phyloP scores from a whole-genome alignment of 2,797 vertebrate genomes.

The Macroramphosus scolopax region DNA sequence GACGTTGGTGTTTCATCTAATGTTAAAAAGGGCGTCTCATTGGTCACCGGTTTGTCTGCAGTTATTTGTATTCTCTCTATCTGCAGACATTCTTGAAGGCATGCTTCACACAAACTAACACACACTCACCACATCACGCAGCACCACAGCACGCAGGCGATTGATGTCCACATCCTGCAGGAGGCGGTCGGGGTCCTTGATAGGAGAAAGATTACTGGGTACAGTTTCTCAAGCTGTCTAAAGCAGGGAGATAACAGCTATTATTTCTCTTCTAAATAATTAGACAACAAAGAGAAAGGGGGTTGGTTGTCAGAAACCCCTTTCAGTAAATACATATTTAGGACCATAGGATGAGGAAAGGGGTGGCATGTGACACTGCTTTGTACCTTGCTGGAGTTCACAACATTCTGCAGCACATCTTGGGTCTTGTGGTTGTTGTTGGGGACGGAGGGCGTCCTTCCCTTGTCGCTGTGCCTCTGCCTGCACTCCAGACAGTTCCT shows the following conservation, averaged over 20 bases:
- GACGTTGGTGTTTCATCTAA: too few species aligned
- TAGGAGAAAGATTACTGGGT: conserved; percentile 86
- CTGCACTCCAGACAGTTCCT: conserved; percentile 94
- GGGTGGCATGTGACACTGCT: neutral
- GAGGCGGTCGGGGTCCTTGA: conserved; percentile 94
- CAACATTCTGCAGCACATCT: conserved; percentile 80
- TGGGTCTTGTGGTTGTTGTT: conserved; percentile 83
- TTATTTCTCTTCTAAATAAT: neutral
- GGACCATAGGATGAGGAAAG: too few species aligned
- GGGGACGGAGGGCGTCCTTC: conserved; percentile 75
- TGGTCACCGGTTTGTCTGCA: conserved; percentile 9
- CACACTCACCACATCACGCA: conserved; percentile 93
- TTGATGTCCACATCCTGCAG: conserved; percentile 98
- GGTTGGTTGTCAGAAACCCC: too few species aligned
- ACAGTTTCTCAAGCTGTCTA: conserved; percentile 85
- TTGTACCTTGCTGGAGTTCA: conserved; percentile 82
- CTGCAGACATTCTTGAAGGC: too few species aligned
- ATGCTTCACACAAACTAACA: neutral
- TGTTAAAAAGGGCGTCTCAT: conserved; percentile 7
- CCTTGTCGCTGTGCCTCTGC: conserved; percentile 86
- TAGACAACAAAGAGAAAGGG: too few species aligned
- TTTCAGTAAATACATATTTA: too few species aligned
- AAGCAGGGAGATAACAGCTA: conserved; percentile 61
- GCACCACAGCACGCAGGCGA: conserved; percentile 94
- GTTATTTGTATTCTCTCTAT: too few species aligned